Percentiles rank a stretch among this genome's conserved stretches.
phyloP scores from a whole-genome alignment of 2,113 vertebrate species.

The Tricholaema leucomelas region DNA sequence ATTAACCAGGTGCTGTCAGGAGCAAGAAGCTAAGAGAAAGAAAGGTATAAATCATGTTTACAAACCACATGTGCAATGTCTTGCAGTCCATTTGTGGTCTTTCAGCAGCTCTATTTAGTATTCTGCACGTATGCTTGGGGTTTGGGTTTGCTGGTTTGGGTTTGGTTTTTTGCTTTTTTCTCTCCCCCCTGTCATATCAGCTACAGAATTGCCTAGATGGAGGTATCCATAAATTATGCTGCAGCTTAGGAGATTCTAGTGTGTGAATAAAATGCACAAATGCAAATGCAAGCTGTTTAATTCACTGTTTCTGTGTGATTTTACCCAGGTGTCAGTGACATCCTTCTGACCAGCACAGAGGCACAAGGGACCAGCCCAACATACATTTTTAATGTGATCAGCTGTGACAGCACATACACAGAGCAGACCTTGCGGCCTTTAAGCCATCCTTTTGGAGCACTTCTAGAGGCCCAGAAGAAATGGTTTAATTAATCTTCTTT shows the following conservation, averaged over 20 bases:
- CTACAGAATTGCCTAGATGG: slow-evolving; percentile 73
- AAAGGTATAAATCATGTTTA: slow-evolving; percentile 29
- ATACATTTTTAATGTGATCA: slow-evolving; percentile 85
- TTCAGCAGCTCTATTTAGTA: slow-evolving; percentile 67
- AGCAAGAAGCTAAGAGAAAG: neutral
- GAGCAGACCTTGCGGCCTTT: slow-evolving; percentile 75
- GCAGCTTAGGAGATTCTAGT: slow-evolving; percentile 68
- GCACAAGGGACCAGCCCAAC: slow-evolving; percentile 75
- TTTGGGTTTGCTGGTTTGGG: neutral
- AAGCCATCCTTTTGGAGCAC: slow-evolving; percentile 77
- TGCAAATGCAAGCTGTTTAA: slow-evolving; percentile 79
- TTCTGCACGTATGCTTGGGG: slow-evolving; percentile 72
- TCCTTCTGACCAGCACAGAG: slow-evolving; percentile 74
- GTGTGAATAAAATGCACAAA: slow-evolving; percentile 77
- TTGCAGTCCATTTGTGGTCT: slow-evolving; percentile 61
- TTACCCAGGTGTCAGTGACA: slow-evolving; percentile 80
- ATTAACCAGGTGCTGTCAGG: neutral
- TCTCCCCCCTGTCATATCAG: slow-evolving; percentile 70
- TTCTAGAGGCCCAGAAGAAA: slow-evolving; percentile 78
- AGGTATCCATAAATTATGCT: slow-evolving; percentile 79
- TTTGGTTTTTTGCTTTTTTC: neutral
- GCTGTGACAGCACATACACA: slow-evolving; percentile 77
- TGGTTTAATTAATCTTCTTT: slow-evolving; percentile 81
- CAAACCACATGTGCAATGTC: slow-evolving; percentile 58
- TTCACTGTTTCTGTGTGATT: slow-evolving; percentile 79